phyloP scores from a whole-genome alignment of 1,140 invertebrate genomes.

The Acyrthosiphon pisum region DNA sequence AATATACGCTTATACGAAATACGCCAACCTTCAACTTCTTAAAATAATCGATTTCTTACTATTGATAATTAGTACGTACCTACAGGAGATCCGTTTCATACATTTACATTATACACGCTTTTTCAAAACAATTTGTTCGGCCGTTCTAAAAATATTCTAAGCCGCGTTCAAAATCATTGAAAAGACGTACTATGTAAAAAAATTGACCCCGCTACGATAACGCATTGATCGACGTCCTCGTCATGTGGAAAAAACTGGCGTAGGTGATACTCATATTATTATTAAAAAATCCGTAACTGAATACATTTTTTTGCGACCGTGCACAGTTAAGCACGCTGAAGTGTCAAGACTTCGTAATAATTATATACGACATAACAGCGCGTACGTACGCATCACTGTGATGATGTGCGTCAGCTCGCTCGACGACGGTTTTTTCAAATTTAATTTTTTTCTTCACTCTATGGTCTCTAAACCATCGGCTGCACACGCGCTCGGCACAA shows the following conservation, averaged over 20 bases:
- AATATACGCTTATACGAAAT: too few species aligned
- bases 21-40: too few species aligned
- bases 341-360: neutral
- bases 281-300: too few species aligned
- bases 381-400: neutral
- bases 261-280: too few species aligned
- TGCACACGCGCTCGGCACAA: neutral
- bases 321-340: neutral
- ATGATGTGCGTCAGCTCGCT: neutral
- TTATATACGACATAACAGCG: neutral
- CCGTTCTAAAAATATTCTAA: neutral
- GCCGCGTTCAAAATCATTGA: neutral
- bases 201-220: neutral
- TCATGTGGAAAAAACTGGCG: too few species aligned
- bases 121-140: neutral
- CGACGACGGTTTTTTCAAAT: neutral
- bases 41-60: too few species aligned
- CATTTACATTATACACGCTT: too few species aligned
- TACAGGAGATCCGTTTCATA: too few species aligned
- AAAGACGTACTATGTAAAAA: neutral
- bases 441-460: neutral
- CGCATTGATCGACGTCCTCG: neutral
- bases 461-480: neutral
- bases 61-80: too few species aligned
- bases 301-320: neutral